Evolutionary conservation across 2,113 vertebrate species (phyloP), one percentile per base, ranked within the genome.

Genomic region (Aldabrachelys gigantea): DNA sequence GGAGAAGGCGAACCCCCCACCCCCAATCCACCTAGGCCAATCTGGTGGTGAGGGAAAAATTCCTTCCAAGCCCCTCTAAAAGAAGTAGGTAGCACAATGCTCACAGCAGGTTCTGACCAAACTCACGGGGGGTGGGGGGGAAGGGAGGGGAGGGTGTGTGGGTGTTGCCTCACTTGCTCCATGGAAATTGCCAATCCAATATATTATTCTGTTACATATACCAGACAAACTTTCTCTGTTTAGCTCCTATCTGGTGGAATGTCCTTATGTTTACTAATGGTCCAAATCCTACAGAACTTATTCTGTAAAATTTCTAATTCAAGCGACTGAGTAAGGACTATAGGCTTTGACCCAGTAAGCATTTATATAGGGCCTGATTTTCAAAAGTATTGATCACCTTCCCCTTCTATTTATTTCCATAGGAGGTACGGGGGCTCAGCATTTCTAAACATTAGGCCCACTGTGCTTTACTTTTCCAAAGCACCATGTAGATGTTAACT

Each of bases 401-500:
- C 31, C 24, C 49, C 5, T 72, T 35, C 47, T 65, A 0, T 1
- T 44, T 57, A 57, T 14, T 35, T 35, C 59, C 31, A 14, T 65
- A 35, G 59, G 7, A 2, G 14, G 13, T 35, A 65, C 5, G 13
- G 29, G 59, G 7, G 59, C 59, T 35, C 29, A 65, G 13, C 59
- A 35, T 31, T 65, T 35, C 29, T 31, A 65, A 31, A 35, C 6
- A 59, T 65, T 65, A 65, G 59, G 31, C 59, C 31, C 31, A 35
- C 29, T 8, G 59, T 65, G 59, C 59, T 65, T 65, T 35, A 35
- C 31, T 16, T 35, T 65, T 65, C 35, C 59, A 16, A 65, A 65
- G 6, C 31, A 6, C 17, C 10, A 2, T 59, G 41, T 5, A 65
- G 54, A 38, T 0, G 0, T 41, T 88, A 50, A 80, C 6, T 49